Percentiles rank a stretch among this genome's conserved stretches.
phyloP scores from a whole-genome alignment of 2,888 invertebrate species.

The Cheilosia urbana region DNA sequence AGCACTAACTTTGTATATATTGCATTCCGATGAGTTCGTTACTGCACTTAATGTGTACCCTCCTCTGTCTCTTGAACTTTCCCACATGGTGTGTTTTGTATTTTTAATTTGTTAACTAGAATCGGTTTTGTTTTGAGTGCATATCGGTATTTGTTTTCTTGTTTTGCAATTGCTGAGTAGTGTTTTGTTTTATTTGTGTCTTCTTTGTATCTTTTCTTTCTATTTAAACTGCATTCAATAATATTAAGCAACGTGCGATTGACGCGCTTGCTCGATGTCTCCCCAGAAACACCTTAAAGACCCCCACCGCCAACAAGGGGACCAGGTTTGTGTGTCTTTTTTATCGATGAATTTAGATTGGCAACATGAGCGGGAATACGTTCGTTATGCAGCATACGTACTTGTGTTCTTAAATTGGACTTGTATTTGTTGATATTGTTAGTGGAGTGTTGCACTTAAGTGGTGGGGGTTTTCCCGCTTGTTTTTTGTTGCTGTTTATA shows the following conservation, averaged over 20 bases:
- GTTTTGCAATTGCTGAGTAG: not conserved
- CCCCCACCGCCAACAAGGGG: not conserved
- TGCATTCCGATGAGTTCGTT: constrained; percentile 15
- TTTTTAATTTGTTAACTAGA: constrained; percentile 7
- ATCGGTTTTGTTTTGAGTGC: not conserved
- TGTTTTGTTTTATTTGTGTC: constrained; percentile 9
- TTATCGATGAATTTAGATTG: constrained; percentile 12
- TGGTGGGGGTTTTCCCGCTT: constrained; percentile 17
- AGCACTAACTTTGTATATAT: constrained; percentile 13
- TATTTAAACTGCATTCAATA: constrained; percentile 17
- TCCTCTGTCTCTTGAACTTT: constrained; percentile 6
- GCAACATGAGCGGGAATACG: constrained; percentile 17
- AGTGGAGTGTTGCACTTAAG: not conserved
- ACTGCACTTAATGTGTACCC: not conserved
- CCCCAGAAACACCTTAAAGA: not conserved
- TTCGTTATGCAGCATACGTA: not conserved
- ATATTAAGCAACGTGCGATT: constrained; percentile 17
- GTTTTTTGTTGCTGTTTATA: not conserved
- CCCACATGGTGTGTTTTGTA: constrained; percentile 21
- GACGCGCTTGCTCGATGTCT: not conserved
- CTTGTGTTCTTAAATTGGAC: constrained; percentile 14
- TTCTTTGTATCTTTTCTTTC: not conserved
- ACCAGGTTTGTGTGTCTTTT: constrained; percentile 13
- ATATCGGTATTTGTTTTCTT: constrained; percentile 13
- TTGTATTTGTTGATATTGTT: constrained; percentile 4